phyloP scores from a whole-genome alignment of 2,888 invertebrate genomes.

The Resseliella maxima region DNA sequence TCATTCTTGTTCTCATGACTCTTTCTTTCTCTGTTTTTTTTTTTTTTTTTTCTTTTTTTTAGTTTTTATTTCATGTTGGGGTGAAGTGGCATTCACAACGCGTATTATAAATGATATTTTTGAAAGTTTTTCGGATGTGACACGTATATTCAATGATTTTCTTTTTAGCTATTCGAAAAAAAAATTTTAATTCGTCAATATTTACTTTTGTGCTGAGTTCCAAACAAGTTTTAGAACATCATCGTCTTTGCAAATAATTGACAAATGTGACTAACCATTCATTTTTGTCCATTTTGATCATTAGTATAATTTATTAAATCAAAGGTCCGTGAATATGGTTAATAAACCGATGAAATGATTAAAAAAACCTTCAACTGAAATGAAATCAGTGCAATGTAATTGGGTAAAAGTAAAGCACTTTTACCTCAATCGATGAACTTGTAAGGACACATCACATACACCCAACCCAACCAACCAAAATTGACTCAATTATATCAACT shows the following conservation, averaged over 20 bases:
- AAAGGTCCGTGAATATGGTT: not conserved
- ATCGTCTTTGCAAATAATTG: too few species aligned
- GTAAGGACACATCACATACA: not conserved
- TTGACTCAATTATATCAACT: too few species aligned
- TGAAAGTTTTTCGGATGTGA: not conserved
- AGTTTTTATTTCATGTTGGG: not conserved
- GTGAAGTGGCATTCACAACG: slow-evolving; percentile 1
- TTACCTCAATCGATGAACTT: not conserved
- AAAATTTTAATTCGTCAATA: not conserved
- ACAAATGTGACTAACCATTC: too few species aligned
- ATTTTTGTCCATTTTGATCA: too few species aligned
- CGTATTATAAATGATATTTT: slow-evolving; percentile 18
- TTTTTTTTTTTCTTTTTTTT: not conserved
- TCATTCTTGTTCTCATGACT: slow-evolving; percentile 8
- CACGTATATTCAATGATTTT: not conserved
- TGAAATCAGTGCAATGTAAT: not conserved
- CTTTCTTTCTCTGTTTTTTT: not conserved
- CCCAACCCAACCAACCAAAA: not conserved
- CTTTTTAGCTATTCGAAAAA: too few species aligned
- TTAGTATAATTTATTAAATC: too few species aligned
- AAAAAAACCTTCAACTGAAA: not conserved
- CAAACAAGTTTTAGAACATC: too few species aligned
- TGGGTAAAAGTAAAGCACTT: not conserved
- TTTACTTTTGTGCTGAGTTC: too few species aligned
- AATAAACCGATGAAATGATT: not conserved